Percentiles rank a stretch among this genome's conserved stretches.
Conservation (phyloP, 2,113 vertebrate species). For the Scalopus aquaticus region DNA sequence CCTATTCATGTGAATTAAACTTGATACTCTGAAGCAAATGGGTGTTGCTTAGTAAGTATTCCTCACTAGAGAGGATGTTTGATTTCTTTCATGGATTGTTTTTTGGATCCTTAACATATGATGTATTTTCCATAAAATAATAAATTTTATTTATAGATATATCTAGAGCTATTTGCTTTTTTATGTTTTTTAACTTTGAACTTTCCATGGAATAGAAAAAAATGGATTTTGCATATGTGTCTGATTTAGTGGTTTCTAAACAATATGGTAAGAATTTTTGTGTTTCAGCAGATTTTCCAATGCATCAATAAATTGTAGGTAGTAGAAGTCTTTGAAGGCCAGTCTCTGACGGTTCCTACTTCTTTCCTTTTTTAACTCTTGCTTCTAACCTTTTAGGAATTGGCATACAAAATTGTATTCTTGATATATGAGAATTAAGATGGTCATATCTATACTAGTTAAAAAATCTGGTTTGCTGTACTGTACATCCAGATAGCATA, state of each 20-base stretch:
- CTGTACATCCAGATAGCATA: neutral
- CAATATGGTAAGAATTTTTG: conserved; percentile 61
- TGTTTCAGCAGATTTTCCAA: conserved; percentile 62
- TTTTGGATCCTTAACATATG: conserved; percentile 46
- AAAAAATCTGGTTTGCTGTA: conserved; percentile 28
- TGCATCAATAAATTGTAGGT: conserved; percentile 41
- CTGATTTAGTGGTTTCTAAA: conserved; percentile 67
- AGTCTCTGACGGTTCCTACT: neutral
- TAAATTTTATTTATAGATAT: conserved; percentile 50
- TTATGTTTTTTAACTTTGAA: conserved; percentile 44
- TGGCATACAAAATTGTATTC: neutral
- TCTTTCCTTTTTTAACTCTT: neutral
- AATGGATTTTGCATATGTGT: conserved; percentile 63
- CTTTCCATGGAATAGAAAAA: conserved; percentile 41
- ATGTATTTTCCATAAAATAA: conserved; percentile 34
- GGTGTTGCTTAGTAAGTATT: conserved; percentile 60
- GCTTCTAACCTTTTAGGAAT: neutral
- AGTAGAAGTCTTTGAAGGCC: neutral
- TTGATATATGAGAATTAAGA: conserved; percentile 32
- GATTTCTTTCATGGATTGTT: conserved; percentile 31
- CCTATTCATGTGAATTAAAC: conserved; percentile 68
- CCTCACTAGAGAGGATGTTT: conserved; percentile 68
- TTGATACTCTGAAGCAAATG: conserved; percentile 52
- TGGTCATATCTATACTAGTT: neutral
- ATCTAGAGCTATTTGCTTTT: conserved; percentile 23